Evolutionary conservation across 2,888 invertebrate species (phyloP).

Genomic region (Zygaena filipendulae): DNA sequence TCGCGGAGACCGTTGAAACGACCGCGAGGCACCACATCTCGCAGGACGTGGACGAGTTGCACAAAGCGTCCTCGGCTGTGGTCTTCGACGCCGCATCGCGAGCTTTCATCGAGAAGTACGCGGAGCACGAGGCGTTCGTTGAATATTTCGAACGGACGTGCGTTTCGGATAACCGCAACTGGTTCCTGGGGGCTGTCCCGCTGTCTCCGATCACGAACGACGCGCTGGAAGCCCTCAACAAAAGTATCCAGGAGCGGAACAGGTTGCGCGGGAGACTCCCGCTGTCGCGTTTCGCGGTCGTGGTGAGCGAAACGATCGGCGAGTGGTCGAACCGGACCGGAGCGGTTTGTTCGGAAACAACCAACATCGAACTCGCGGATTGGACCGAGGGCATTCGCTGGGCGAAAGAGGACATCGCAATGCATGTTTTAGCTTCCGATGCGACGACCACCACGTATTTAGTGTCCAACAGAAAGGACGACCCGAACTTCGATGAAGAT

Average conservation of each 20-base stretch:
- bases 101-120: constrained; percentile 19
- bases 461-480: constrained; percentile 9
- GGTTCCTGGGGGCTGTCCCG: constrained; percentile 14
- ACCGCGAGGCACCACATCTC: constrained; percentile 13
- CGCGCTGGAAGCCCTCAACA: constrained; percentile 10
- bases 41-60: constrained; percentile 18
- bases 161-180: constrained; percentile 12
- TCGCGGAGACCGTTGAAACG: constrained; percentile 14
- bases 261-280: constrained; percentile 14
- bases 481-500: constrained; percentile 5
- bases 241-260: constrained; percentile 11
- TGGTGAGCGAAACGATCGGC: constrained; percentile 15
- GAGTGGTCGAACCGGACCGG: no score
- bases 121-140: constrained; percentile 9
- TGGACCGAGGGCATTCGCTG: constrained; percentile 17
- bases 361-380: constrained; percentile 8
- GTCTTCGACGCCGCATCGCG: constrained; percentile 18
- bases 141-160: constrained; percentile 11
- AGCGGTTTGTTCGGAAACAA: constrained; percentile 9
- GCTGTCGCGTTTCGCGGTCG: constrained; percentile 14
- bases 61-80: constrained; percentile 15
- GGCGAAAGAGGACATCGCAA: constrained; percentile 14
- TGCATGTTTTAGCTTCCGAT: constrained; percentile 8
- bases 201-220: constrained; percentile 14
- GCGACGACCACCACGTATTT: constrained; percentile 8